Conservation (phyloP, 1,140 invertebrate species). For the Arion vulgaris region DNA sequence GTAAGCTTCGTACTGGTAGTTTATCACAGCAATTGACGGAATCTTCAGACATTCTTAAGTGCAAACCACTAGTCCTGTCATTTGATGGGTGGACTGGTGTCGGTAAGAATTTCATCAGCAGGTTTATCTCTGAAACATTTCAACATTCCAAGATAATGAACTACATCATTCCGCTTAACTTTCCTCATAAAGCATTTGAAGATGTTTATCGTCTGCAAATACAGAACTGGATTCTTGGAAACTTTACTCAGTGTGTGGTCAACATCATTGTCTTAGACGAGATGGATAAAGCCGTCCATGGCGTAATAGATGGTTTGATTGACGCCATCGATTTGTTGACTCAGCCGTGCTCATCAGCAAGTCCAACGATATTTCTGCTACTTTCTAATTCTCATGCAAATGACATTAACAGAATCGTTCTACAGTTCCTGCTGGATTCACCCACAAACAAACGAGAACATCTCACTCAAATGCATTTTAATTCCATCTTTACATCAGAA, state of each 20-base stretch:
- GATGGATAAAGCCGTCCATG: constrained; percentile 61
- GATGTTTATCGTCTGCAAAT: constrained; percentile 49
- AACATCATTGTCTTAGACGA: constrained; percentile 68
- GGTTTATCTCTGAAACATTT: constrained; percentile 57
- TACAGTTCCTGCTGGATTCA: constrained; percentile 46
- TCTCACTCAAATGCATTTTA: constrained; percentile 46
- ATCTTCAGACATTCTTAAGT: constrained; percentile 1
- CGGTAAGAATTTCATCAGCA: constrained; percentile 65
- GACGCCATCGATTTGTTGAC: constrained; percentile 49
- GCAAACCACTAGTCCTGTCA: constrained; percentile 57
- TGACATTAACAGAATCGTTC: constrained; percentile 58
- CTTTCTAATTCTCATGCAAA: constrained; percentile 59
- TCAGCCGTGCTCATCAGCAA: constrained; percentile 33
- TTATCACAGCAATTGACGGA: not conserved
- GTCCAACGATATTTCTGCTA: constrained; percentile 56
- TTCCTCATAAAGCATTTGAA: constrained; percentile 49
- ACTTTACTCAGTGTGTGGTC: constrained; percentile 56
- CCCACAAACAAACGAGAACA: constrained; percentile 43
- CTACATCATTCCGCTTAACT: constrained; percentile 59
- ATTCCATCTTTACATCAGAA: constrained; percentile 41
- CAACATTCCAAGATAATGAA: constrained; percentile 41
- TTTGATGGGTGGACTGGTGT: constrained; percentile 69
- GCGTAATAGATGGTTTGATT: constrained; percentile 51
- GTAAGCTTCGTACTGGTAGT: constrained; percentile 24
- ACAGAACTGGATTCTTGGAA: constrained; percentile 52